A percentile compares a stretch with the other conserved stretches of the same genome.
Evolutionary conservation across 30 jellyfish, hydroid and myxozoan genomes (phyloP).

Genomic region (Aurelia sp.): DNA sequence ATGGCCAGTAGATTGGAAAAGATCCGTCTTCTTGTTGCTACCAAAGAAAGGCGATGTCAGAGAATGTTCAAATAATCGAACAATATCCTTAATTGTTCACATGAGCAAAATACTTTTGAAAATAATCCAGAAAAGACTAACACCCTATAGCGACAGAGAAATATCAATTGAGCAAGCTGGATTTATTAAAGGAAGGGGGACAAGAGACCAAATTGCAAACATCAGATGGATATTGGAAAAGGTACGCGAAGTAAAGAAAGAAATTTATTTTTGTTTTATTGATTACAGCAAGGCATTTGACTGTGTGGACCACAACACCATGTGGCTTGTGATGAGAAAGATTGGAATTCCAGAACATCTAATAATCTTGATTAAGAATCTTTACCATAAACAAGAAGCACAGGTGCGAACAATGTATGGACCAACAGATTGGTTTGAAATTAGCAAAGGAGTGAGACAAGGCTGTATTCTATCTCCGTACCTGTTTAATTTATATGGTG

Average conservation of each 20-base stretch:
- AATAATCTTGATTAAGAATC: slow-evolving; percentile 6
- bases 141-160: neutral
- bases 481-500: slow-evolving; percentile 51
- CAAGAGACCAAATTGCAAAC: slow-evolving; percentile 9
- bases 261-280: neutral
- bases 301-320: slow-evolving; percentile 10
- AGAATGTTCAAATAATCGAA: slow-evolving; percentile 15
- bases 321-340: slow-evolving; percentile 18
- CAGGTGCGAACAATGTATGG: slow-evolving; percentile 44
- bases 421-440: slow-evolving; percentile 26
- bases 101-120: slow-evolving; percentile 23
- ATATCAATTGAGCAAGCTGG: slow-evolving; percentile 37
- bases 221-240: slow-evolving; percentile 14
- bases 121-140: slow-evolving; percentile 25
- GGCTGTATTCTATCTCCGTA: slow-evolving; percentile 66
- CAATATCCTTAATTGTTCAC: slow-evolving; percentile 26
- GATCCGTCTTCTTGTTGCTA: neutral
- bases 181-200: neutral
- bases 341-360: slow-evolving; percentile 58
- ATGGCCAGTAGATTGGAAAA: slow-evolving; percentile 52
- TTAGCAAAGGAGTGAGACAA: slow-evolving; percentile 62
- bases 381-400: slow-evolving; percentile 53
- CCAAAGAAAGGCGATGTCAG: slow-evolving; percentile 38
- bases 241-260: neutral
- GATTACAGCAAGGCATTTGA: slow-evolving; percentile 64